Evolutionary conservation across 2,797 vertebrate genomes (phyloP).

Genomic region (Tokudaia tokunoshimensis): DNA sequence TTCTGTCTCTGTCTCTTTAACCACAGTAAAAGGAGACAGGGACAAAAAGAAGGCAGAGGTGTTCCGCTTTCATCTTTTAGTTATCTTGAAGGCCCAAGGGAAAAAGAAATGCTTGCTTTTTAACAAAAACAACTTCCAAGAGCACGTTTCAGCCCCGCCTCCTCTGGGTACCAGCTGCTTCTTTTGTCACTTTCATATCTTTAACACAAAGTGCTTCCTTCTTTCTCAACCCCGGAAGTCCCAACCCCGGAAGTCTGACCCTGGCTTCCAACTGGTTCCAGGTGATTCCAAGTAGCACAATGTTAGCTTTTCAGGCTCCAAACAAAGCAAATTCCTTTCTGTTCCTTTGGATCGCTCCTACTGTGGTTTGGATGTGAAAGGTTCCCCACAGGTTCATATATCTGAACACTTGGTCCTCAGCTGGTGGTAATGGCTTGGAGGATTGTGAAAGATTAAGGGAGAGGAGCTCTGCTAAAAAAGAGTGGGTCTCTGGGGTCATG

Average conservation of each 20-base stretch:
- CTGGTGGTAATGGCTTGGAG: not conserved
- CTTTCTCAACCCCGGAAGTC: not conserved
- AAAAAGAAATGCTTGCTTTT: not conserved
- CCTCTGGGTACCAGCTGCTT: not conserved
- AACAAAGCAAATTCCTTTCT: not conserved
- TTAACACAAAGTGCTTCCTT: not conserved
- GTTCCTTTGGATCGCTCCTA: no score
- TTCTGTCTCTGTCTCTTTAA: not conserved
- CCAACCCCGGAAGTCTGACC: not conserved
- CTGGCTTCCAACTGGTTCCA: not conserved
- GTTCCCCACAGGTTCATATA: not conserved
- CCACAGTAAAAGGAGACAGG: not conserved
- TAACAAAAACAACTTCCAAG: not conserved
- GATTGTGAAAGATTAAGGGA: not conserved
- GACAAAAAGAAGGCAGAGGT: not conserved
- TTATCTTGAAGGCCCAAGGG: not conserved
- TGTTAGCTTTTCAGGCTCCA: not conserved
- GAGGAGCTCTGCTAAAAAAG: not conserved
- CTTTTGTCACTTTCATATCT: not conserved
- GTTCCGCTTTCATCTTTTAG: not conserved
- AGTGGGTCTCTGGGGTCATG: not conserved
- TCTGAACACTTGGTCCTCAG: not conserved
- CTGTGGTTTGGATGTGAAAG: not conserved
- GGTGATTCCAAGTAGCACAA: not conserved
- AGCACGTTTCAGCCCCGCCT: not conserved